These are phyloP conservation scores for Cygnus atratus DNA, from an alignment of 2,113 vertebrate genomes.

Conservation along the genomic window DNA sequence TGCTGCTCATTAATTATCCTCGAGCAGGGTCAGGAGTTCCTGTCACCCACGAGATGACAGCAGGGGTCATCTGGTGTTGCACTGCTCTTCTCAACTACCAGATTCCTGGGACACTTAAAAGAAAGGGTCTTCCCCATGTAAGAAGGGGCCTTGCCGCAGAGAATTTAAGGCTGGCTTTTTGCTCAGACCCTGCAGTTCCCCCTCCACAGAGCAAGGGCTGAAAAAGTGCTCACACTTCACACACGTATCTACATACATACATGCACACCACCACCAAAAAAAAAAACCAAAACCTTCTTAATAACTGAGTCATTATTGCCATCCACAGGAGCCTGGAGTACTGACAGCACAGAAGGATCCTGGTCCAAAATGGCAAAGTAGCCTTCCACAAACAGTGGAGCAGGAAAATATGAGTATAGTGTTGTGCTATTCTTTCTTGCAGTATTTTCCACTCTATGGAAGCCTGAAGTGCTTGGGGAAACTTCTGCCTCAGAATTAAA, in stretches of 20 bases:
- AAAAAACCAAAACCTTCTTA: fast-evolving
- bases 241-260: not conserved
- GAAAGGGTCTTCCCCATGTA: fast-evolving
- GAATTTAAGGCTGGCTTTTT: not conserved
- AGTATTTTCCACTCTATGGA: not conserved
- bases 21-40: not conserved
- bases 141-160: not conserved
- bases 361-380: constrained; percentile 41
- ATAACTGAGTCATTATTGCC: constrained; percentile 65
- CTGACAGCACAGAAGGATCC: constrained; percentile 3
- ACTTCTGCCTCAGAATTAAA: not conserved
- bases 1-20: constrained; percentile 37
- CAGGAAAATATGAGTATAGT: constrained; percentile 20
- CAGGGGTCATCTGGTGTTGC: constrained; percentile 15
- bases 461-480: not conserved
- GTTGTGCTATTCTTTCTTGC: not conserved
- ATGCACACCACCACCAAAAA: not conserved
- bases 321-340: constrained; percentile 64
- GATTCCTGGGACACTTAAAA: not conserved
- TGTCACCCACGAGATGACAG: not conserved
- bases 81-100: not conserved
- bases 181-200: not conserved
- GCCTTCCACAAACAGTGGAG: not conserved
- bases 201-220: not conserved
- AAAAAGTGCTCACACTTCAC: not conserved